Conservation (phyloP, 2,797 vertebrate species). For the Gobio occitaniae region DNA sequence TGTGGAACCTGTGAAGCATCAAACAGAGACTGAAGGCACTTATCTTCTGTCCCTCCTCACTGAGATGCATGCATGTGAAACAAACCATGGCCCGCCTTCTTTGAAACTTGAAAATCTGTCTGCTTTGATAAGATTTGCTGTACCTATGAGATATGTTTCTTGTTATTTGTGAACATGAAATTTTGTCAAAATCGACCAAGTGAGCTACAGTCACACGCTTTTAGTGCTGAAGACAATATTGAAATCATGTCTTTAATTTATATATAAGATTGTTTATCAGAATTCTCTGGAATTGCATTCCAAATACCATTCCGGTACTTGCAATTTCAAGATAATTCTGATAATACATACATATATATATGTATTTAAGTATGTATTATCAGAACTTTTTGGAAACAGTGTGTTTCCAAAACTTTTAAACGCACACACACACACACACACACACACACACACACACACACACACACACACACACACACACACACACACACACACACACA, state of each 20-base stretch:
- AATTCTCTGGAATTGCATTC: not conserved
- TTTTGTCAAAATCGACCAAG: constrained; percentile 38
- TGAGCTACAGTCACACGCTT: constrained; percentile 1
- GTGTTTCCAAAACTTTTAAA: too few relatives aligned
- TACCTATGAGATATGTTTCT: constrained; percentile 37
- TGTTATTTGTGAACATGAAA: constrained; percentile 33
- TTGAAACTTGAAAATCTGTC: constrained; percentile 57
- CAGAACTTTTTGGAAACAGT: too few relatives aligned
- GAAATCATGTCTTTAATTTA: not conserved
- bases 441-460: too few relatives aligned
- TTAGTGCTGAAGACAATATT: not conserved
- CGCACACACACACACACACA: too few relatives aligned
- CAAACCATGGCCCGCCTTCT: constrained; percentile 56
- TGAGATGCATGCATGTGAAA: constrained; percentile 57
- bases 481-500: too few relatives aligned
- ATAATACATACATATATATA: too few relatives aligned
- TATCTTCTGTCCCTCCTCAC: constrained; percentile 67
- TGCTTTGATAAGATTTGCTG: constrained; percentile 56
- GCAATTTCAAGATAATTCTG: too few relatives aligned
- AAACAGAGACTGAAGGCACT: constrained; percentile 60
- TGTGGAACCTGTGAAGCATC: constrained; percentile 59
- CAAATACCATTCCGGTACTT: too few relatives aligned
- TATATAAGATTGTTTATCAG: not conserved
- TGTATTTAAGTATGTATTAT: too few relatives aligned
- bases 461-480: too few relatives aligned